Conservation (phyloP, 2,888 invertebrate genomes). For the Drosophila mulleri region DNA sequence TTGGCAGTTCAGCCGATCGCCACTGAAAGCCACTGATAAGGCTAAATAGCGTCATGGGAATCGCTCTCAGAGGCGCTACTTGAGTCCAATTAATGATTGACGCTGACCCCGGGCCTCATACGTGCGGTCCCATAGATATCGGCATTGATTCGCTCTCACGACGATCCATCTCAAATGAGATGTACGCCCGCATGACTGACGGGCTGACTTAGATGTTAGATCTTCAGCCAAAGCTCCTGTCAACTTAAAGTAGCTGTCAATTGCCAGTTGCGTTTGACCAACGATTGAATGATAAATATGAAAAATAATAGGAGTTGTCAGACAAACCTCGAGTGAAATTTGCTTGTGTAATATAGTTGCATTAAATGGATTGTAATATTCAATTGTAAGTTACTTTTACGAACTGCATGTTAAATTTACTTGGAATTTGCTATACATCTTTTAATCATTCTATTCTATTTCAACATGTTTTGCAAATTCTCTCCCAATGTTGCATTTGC, state of each 20-base stretch:
- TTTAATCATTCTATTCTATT: too few relatives aligned
- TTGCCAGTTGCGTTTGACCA: not conserved
- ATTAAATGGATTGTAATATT: not conserved
- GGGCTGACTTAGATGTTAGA: not conserved
- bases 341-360: not conserved
- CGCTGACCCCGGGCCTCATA: slow-evolving; percentile 11
- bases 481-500: too few relatives aligned
- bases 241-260: not conserved
- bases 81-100: slow-evolving; percentile 16
- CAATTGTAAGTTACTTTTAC: not conserved
- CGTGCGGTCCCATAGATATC: not conserved
- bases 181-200: not conserved
- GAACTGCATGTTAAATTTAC: slow-evolving; percentile 1
- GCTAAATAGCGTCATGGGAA: slow-evolving; percentile 31
- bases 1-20: slow-evolving; percentile 33
- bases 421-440: not conserved
- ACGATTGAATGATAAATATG: not conserved
- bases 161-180: not conserved
- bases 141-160: slow-evolving; percentile 1
- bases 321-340: too few relatives aligned
- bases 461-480: too few relatives aligned
- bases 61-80: slow-evolving; percentile 1
- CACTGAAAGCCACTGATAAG: slow-evolving; percentile 27
- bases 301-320: not conserved
- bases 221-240: not conserved